Evolutionary conservation across 2,113 vertebrate genomes (phyloP).

Genomic region (Dipodomys stephensi): DNA sequence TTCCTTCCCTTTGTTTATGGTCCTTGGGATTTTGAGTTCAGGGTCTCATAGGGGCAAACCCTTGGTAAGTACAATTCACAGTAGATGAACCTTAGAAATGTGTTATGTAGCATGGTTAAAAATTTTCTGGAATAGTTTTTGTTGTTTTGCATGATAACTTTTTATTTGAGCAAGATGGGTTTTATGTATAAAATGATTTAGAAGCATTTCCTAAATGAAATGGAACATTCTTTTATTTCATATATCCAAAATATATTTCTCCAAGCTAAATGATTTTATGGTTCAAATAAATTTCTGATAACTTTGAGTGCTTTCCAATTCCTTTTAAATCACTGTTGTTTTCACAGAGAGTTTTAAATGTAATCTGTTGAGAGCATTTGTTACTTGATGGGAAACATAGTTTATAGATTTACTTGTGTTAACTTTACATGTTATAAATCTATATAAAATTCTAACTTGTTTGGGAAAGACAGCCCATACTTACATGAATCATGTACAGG

Average conservation of each 20-base stretch:
- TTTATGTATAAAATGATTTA: conserved; percentile 14
- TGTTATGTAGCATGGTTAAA: conserved; percentile 6
- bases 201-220: not conserved
- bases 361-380: conserved; percentile 25
- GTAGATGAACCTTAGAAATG: not conserved
- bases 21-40: no score
- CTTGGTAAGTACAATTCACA: not conserved
- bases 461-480: not conserved
- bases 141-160: not conserved
- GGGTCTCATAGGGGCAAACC: no score
- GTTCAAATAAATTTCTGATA: conserved; percentile 51
- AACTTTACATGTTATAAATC: not conserved
- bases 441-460: not conserved
- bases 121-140: conserved; percentile 25
- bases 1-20: not conserved
- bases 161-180: not conserved
- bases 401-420: not conserved
- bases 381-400: not conserved
- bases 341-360: conserved; percentile 14
- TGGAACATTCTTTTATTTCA: conserved; percentile 13
- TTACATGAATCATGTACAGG: not conserved
- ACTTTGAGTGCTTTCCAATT: not conserved
- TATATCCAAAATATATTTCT: conserved; percentile 32
- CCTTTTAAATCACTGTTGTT: conserved; percentile 32
- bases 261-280: not conserved